phyloP scores from a whole-genome alignment of 2,113 vertebrate species.

The Hydrochoerus hydrochaeris region DNA sequence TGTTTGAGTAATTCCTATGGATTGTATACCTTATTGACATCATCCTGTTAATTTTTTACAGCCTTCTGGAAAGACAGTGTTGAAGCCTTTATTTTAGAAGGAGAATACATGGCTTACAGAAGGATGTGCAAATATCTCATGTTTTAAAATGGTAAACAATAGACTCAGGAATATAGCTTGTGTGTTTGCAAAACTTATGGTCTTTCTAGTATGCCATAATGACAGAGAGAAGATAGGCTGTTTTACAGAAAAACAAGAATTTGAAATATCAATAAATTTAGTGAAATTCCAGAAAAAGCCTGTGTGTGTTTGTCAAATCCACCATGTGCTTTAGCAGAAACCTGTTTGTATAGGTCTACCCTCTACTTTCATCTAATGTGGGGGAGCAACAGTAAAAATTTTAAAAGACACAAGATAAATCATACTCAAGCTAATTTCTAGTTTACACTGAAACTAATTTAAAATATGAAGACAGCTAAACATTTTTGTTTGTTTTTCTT shows the following conservation, averaged over 20 bases:
- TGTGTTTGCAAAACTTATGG: not conserved
- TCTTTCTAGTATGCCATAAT: not conserved
- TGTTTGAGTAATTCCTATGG: not conserved
- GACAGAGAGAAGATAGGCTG: not conserved
- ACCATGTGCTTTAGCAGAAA: not conserved
- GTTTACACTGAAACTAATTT: constrained; percentile 53
- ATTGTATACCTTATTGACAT: not conserved
- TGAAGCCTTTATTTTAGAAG: not conserved
- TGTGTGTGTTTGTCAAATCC: not conserved
- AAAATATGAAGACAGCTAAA: not conserved
- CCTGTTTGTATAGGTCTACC: not conserved
- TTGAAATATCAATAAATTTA: not conserved
- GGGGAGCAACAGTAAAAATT: not conserved
- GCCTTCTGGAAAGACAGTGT: not conserved
- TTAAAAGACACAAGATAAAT: constrained; percentile 53
- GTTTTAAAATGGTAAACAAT: not conserved
- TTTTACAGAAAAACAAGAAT: not conserved
- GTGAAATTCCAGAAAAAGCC: not conserved
- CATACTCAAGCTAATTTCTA: constrained; percentile 42
- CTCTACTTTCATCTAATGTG: not conserved
- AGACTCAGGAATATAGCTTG: not conserved
- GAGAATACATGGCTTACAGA: not conserved
- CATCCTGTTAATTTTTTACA: not conserved
- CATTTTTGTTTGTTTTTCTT: not conserved
- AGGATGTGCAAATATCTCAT: not conserved